Conservation (phyloP, 2,113 vertebrate species). For the Rhinichthys klamathensis region DNA sequence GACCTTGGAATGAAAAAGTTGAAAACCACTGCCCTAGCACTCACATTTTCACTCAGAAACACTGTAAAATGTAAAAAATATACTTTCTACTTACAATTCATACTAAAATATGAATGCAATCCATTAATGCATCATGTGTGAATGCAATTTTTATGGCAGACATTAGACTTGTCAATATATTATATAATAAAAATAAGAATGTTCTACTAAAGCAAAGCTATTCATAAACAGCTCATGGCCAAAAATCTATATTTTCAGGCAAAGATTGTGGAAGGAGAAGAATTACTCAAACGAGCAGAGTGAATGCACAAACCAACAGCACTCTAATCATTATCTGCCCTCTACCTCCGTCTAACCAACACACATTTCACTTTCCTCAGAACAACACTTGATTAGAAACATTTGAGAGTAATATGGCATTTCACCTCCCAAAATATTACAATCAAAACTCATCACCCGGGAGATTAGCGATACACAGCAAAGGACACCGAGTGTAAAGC, state of each 20-base stretch:
- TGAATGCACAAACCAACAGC: slow-evolving; percentile 6
- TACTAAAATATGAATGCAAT: neutral
- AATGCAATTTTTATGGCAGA: neutral
- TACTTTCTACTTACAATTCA: neutral
- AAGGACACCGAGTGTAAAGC: neutral
- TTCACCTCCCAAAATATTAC: slow-evolving; percentile 3
- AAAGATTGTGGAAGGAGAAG: neutral
- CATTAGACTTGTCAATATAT: slow-evolving; percentile 11
- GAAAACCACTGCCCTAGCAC: neutral
- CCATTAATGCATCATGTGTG: neutral
- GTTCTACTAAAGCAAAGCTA: slow-evolving; percentile 12
- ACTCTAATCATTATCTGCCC: slow-evolving; percentile 24
- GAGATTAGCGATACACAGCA: neutral
- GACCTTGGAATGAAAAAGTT: neutral
- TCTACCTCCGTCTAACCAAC: neutral
- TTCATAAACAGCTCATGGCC: slow-evolving; percentile 29
- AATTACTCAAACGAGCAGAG: slow-evolving; percentile 17
- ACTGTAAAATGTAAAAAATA: neutral
- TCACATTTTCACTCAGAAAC: neutral
- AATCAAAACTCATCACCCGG: neutral
- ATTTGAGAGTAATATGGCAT: neutral
- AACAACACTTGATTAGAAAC: slow-evolving; percentile 3
- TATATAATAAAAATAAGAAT: neutral
- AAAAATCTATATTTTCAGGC: slow-evolving; percentile 23
- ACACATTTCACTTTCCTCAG: neutral